phyloP scores from a whole-genome alignment of 1,140 invertebrate species.

The Atta colombica region DNA sequence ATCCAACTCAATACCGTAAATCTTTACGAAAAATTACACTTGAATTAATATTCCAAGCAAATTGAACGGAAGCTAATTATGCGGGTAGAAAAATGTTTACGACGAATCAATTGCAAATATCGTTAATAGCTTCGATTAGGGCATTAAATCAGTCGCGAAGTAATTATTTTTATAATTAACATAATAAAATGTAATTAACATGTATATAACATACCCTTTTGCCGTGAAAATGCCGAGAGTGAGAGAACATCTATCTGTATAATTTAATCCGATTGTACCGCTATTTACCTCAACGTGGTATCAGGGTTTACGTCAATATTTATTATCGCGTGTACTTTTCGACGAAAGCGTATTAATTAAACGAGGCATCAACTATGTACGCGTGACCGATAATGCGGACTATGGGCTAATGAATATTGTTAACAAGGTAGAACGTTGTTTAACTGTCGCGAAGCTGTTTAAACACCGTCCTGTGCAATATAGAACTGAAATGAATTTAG shows the following conservation, averaged over 20 bases:
- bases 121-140: slow-evolving; percentile 8
- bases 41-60: slow-evolving; percentile 7
- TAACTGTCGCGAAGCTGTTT: slow-evolving; percentile 57
- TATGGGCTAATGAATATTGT: slow-evolving; percentile 60
- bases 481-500: slow-evolving; percentile 47
- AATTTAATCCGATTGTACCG: slow-evolving; percentile 41
- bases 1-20: background rate
- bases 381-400: slow-evolving; percentile 53
- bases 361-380: slow-evolving; percentile 56
- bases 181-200: slow-evolving; percentile 26
- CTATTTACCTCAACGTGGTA: slow-evolving; percentile 39
- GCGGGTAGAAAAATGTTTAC: background rate
- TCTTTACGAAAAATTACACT: background rate
- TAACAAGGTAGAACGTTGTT: slow-evolving; percentile 58
- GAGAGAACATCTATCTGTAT: slow-evolving; percentile 5
- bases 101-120: slow-evolving; percentile 10
- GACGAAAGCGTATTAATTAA: slow-evolving; percentile 63
- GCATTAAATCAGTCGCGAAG: slow-evolving; percentile 8
- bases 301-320: slow-evolving; percentile 60
- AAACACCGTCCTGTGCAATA: slow-evolving; percentile 27
- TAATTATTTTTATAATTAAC: slow-evolving; percentile 56
- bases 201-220: background rate
- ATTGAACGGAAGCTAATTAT: slow-evolving; percentile 17
- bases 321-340: slow-evolving; percentile 54
- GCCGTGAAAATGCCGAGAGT: background rate